These are phyloP conservation scores for Gobio occitaniae DNA, from an alignment of 2,797 vertebrate species.

Conservation along the genomic window DNA sequence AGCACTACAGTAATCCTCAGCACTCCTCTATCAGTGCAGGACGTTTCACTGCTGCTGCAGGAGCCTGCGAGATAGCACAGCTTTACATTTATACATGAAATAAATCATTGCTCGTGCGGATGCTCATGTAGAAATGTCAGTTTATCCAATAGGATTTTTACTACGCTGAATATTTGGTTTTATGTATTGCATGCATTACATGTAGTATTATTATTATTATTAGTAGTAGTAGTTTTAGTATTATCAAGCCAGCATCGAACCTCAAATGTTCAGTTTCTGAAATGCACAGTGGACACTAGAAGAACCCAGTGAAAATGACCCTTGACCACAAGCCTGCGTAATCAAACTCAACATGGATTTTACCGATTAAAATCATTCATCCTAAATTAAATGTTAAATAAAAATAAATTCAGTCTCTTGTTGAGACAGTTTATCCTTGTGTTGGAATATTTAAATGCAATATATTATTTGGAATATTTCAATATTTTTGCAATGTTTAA, in stretches of 20 bases:
- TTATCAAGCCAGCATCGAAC: not conserved
- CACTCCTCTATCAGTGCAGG: slow-evolving; percentile 7
- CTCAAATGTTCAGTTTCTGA: not conserved
- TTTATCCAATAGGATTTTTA: not conserved
- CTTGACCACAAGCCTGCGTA: not conserved
- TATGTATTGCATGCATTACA: not conserved
- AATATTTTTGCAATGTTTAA: not conserved
- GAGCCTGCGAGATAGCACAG: not conserved
- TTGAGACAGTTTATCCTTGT: not conserved
- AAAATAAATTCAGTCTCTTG: not conserved
- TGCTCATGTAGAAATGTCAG: not conserved
- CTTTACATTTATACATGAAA: not conserved
- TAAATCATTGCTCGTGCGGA: not conserved
- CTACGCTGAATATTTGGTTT: not conserved
- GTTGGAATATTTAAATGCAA: not conserved
- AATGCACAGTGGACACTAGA: not conserved
- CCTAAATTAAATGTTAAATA: not conserved
- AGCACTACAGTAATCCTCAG: slow-evolving; percentile 33
- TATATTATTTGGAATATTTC: not conserved
- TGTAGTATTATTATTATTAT: not conserved
- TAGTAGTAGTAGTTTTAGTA: not conserved
- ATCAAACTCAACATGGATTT: not conserved
- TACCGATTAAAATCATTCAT: not conserved
- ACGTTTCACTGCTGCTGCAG: not conserved
- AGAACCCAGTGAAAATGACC: not conserved